Evolutionary conservation across 2,113 vertebrate genomes (phyloP).

Genomic region (Hyaena hyaena): DNA sequence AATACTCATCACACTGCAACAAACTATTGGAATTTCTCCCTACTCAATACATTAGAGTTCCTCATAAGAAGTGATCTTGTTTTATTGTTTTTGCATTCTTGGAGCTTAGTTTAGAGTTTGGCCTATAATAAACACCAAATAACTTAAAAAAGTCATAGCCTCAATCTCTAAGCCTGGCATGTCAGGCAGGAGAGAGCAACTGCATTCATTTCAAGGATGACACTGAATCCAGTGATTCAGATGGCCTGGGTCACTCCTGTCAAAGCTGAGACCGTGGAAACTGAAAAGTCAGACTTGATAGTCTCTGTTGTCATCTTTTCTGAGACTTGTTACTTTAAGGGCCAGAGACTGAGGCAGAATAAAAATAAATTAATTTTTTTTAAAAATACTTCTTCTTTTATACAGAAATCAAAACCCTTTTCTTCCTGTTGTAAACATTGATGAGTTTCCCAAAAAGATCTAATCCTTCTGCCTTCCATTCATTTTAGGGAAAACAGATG

Average conservation of each 20-base stretch:
- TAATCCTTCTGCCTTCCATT: slow-evolving; percentile 39
- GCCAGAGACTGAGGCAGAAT: not conserved
- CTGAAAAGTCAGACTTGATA: not conserved
- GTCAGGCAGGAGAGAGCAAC: not conserved
- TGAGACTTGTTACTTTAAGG: not conserved
- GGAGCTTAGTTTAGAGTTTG: not conserved
- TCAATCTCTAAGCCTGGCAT: not conserved
- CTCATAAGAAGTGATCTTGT: not conserved
- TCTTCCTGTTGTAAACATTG: slow-evolving; percentile 41
- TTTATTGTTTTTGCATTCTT: not conserved
- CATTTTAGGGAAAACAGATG: slow-evolving; percentile 70
- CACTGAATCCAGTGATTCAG: not conserved
- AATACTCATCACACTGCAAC: not conserved
- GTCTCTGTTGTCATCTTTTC: not conserved
- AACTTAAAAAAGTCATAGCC: not conserved
- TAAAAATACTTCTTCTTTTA: not conserved
- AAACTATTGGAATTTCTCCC: not conserved
- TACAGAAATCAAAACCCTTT: slow-evolving; percentile 32
- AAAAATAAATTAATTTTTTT: not conserved
- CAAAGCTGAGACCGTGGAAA: not conserved
- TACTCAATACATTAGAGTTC: not conserved
- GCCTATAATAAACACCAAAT: not conserved
- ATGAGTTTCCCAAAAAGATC: slow-evolving; percentile 51
- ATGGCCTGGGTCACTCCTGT: not conserved
- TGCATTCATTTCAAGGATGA: slow-evolving; percentile 6